Evolutionary conservation across 2,888 invertebrate genomes (phyloP), one percentile per base, ranked within the genome.

Genomic region (Teinopalpus imperialis): DNA sequence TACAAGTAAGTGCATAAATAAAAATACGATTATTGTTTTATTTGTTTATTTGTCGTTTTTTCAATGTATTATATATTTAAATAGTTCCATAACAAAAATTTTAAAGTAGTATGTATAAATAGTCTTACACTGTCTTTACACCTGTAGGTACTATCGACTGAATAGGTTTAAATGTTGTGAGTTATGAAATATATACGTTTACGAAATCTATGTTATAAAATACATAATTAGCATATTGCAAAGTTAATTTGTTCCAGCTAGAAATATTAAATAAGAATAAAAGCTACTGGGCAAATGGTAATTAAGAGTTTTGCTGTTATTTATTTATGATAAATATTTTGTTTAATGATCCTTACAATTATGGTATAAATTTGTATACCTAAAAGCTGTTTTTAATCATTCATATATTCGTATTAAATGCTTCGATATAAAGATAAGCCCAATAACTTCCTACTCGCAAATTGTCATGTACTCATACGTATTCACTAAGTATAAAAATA

Each of bases 401-500:
- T n/a, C n/a, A n/a, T n/a, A n/a, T n/a, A n/a, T n/a, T n/a, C n/a
- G n/a, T n/a, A n/a, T n/a, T n/a, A n/a, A n/a, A n/a, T n/a, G n/a
- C n/a, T n/a, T n/a, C n/a, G n/a, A n/a, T n/a, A n/a, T n/a, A n/a
- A n/a, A 16, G 16, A 16, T 20, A 43, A 52, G 53, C 58, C 57
- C 59, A 53, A 57, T 53, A 59, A 58, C 57, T 56, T 54, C 46
- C 49, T 47, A 60, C 51, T 51, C 55, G 46, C 54, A 52, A 51
- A 67, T 65, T 40, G 34, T 40, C 26, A 67, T 64, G 48, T 51
- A 53, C n/a, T n/a, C n/a, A n/a, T n/a, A n/a, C 52, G 66, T 81
- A 82, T 76, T 74, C 54, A 66, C 82, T 83, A 83, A 81, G 87
- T 88, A 88, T 68, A 87, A 88, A 88, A 88, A 88, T 88, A 88